Percentiles rank a stretch among this genome's conserved stretches.
Conservation (phyloP, 23 tunicate species). For the Corella eumyota region DNA sequence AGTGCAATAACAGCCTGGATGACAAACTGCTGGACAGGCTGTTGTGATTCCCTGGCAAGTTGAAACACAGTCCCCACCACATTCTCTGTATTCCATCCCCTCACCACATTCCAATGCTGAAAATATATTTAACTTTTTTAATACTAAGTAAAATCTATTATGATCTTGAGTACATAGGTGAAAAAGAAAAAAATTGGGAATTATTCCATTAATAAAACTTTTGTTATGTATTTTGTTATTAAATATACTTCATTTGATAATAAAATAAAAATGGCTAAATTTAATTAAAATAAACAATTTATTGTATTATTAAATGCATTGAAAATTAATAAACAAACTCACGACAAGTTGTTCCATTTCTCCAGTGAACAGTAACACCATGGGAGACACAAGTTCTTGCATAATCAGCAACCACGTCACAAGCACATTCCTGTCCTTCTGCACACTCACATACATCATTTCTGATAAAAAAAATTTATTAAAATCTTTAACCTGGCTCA, state of each 20-base stretch:
- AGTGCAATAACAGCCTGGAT: constrained; percentile 76
- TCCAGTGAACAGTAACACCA: constrained; percentile 58
- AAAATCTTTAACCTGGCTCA: too few relatives aligned
- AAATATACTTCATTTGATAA: too few relatives aligned
- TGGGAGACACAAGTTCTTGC: constrained; percentile 54
- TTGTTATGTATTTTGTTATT: too few relatives aligned
- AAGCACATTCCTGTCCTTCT: constrained; percentile 36
- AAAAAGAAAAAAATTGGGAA: background rate
- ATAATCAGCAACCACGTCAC: constrained; percentile 73
- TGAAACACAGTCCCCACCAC: constrained; percentile 48
- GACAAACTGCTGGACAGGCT: constrained; percentile 34
- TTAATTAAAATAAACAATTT: too few relatives aligned
- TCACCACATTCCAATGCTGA: constrained; percentile 47
- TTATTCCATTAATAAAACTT: background rate
- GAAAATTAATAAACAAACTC: too few relatives aligned
- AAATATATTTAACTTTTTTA: background rate
- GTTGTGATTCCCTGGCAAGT: constrained; percentile 43
- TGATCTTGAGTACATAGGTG: too few relatives aligned
- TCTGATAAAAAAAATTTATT: constrained; percentile 14
- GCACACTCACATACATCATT: constrained; percentile 74
- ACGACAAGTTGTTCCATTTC: constrained; percentile 63
- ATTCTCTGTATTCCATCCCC: constrained; percentile 61
- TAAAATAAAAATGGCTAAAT: too few relatives aligned
- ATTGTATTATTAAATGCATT: too few relatives aligned
- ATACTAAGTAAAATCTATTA: too few relatives aligned